Evolutionary conservation across 2,888 invertebrate genomes (phyloP), one percentile per base, ranked within the genome.

Genomic region (Coremacera marginata): DNA sequence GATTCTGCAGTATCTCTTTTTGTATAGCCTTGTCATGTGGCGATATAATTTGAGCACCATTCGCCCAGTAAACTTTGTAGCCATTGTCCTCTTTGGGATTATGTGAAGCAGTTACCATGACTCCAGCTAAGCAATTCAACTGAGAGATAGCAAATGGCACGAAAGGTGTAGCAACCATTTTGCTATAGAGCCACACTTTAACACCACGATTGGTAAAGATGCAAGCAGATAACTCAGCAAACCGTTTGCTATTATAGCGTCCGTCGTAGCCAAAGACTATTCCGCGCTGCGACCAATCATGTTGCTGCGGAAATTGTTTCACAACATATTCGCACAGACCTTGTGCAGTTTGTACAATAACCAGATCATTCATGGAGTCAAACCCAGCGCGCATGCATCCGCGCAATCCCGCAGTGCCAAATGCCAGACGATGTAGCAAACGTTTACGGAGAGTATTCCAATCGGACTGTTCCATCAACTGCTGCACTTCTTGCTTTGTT

Each of bases 51-150:
- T 99, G 99, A 8, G 97, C 94, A 0, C 98, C 97, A 89, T 98
- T 99, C 9, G 92, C 91, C 94, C 97, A 98, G 88, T 98, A 99
- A 7, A 98, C 98, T 91, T 99, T 99, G 87, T 98, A 99, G 1
- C 98, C 98, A 87, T 98, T 98, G 86, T 98, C 98, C 37, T 97
- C 94, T 87, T 96, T 97, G 0, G 98, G 98, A 90, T 98, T 98
- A 86, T 98, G 98, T 0, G 97, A 98, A 0, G 98, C 98, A 0
- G 98, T 98, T 5, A 98, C 93, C 96, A 98, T 97, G 5, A 98
- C 92, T 0, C 98, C 98, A 55, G 94, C 95, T 1, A 94, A 93
- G 75, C 95, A 95, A 22, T 93, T 92, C 77, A 93, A 93, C 80
- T 93, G 91, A 3, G 91, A 90, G 0, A 98, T 94, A 0, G 94